Conservation (phyloP, 2,113 vertebrate species). For the Sturnus vulgaris region DNA sequence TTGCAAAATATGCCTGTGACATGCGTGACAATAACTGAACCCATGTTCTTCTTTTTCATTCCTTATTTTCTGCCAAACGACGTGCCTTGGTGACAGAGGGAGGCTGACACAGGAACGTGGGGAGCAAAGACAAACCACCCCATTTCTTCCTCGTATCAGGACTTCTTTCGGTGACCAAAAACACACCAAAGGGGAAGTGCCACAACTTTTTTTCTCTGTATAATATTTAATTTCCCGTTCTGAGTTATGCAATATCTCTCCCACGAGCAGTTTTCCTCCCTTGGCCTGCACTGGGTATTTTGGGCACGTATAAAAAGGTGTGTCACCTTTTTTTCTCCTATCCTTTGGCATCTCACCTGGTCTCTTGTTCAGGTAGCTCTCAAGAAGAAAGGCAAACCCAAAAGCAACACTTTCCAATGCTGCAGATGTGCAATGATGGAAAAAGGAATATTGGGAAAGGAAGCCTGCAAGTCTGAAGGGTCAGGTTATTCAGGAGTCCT, state of each 20-base stretch:
- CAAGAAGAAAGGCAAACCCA: neutral
- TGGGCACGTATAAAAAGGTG: rapidly evolving
- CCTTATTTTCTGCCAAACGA: neutral
- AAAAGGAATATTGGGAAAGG: neutral
- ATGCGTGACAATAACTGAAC: neutral
- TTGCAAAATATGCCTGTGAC: neutral
- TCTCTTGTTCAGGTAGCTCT: neutral
- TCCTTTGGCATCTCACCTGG: neutral
- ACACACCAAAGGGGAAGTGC: neutral
- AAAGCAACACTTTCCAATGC: neutral
- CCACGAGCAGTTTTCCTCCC: neutral
- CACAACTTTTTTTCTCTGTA: neutral
- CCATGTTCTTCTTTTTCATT: neutral
- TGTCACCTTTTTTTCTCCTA: neutral
- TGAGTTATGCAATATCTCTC: neutral
- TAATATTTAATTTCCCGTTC: neutral
- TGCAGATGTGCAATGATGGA: neutral
- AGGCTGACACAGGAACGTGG: neutral
- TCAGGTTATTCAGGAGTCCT: neutral
- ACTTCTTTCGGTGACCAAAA: neutral
- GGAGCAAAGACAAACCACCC: neutral
- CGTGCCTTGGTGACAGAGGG: neutral
- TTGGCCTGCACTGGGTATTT: neutral
- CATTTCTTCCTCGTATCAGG: neutral
- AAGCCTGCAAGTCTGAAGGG: neutral